A percentile compares a stretch with the other conserved stretches of the same genome.
Evolutionary conservation across 2,888 invertebrate genomes (phyloP).

Genomic region (Fragum whitleyi): DNA sequence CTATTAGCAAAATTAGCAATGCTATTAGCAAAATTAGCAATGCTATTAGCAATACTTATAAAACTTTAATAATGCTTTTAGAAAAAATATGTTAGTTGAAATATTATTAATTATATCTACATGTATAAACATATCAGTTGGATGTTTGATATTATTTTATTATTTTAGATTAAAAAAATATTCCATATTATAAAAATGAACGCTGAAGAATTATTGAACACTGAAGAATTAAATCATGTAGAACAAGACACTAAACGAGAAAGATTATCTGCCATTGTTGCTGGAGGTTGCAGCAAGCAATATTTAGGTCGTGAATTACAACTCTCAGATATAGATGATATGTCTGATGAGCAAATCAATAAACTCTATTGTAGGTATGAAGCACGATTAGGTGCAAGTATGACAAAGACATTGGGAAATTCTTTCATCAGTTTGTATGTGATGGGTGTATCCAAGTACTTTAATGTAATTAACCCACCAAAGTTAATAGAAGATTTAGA

Average conservation of each 20-base stretch:
- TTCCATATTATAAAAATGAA: conserved; percentile 45
- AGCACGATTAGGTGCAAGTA: conserved; percentile 50
- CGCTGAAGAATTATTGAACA: conserved; percentile 42
- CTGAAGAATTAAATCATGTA: conserved; percentile 24
- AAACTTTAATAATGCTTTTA: conserved; percentile 32
- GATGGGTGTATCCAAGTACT: conserved; percentile 51
- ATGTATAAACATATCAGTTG: conserved; percentile 38
- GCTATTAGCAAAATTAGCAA: too few relatives aligned
- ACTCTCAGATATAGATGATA: conserved; percentile 43
- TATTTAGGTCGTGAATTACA: conserved; percentile 49
- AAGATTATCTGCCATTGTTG: conserved; percentile 52
- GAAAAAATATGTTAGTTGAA: conserved; percentile 42
- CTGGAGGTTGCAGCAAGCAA: conserved; percentile 46
- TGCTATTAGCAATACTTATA: conserved; percentile 22
- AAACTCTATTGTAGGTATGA: conserved; percentile 54
- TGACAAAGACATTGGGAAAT: conserved; percentile 55
- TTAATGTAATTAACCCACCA: conserved; percentile 43
- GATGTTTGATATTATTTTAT: conserved; percentile 45
- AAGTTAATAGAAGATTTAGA: conserved; percentile 50
- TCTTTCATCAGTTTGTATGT: conserved; percentile 50
- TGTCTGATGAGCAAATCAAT: conserved; percentile 46
- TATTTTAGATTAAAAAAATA: conserved; percentile 46
- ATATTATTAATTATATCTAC: conserved; percentile 37
- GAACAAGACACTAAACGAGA: conserved; percentile 44
- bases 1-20: conserved; percentile 15